Percentiles rank a stretch among this genome's conserved stretches.
Evolutionary conservation across 2,888 invertebrate species (phyloP).

Genomic region (Bruchidius siliquastri): DNA sequence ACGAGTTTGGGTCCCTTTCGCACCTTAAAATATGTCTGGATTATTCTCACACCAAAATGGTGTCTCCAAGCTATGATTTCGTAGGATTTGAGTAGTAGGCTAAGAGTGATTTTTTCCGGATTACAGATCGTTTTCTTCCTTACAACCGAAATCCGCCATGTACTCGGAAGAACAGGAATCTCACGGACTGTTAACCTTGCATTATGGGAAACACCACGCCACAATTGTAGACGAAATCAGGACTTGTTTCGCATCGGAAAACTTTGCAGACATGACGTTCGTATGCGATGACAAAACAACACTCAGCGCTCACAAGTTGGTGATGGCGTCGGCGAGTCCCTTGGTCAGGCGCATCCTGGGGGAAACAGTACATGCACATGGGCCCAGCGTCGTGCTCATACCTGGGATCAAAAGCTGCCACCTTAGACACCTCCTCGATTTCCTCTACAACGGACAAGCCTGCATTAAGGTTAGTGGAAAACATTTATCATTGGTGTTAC

Average conservation of each 20-base stretch:
- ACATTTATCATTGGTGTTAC: too few relatives aligned
- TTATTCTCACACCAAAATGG: background rate
- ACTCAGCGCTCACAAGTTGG: constrained; percentile 77
- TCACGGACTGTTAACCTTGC: constrained; percentile 80
- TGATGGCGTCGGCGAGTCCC: constrained; percentile 83
- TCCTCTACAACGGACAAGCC: constrained; percentile 82
- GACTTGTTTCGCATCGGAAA: constrained; percentile 81
- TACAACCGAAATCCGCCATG: constrained; percentile 47
- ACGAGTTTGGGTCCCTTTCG: too few relatives aligned
- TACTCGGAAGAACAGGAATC: constrained; percentile 53
- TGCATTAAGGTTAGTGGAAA: constrained; percentile 60
- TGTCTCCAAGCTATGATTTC: background rate
- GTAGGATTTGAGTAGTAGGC: background rate
- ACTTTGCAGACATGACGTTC: constrained; percentile 81
- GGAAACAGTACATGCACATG: constrained; percentile 65
- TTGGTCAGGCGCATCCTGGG: constrained; percentile 73
- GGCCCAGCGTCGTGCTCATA: constrained; percentile 75
- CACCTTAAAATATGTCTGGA: too few relatives aligned
- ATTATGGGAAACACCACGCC: constrained; percentile 90
- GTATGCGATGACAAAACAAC: constrained; percentile 81
- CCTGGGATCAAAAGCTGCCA: constrained; percentile 77
- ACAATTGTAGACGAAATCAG: constrained; percentile 87
- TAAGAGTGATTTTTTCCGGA: background rate
- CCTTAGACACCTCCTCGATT: constrained; percentile 76
- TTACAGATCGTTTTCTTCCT: background rate